Evolutionary conservation across 1,140 invertebrate genomes (phyloP), one percentile per base, ranked within the genome.

Genomic region (Caenorhabditis latens): DNA sequence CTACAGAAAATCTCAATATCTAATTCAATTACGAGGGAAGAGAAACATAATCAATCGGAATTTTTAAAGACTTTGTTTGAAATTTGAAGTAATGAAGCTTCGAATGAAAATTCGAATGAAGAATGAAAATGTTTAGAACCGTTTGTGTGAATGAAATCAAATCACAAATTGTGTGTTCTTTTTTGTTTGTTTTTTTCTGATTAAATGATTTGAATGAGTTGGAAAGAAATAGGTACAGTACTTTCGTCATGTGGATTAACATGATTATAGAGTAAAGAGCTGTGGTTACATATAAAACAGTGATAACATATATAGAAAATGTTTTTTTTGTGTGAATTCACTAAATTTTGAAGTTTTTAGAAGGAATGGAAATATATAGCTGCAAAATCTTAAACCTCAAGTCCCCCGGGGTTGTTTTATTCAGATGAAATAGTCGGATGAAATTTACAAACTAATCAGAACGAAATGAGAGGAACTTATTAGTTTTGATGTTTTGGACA

Each of bases 91-190:
- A 32, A 32, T 67, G 63, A 67, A 67, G 40, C 21, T 67, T 67
- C 40, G 40, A 67, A 8, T 9, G 50, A 6, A 53, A 53, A 50
- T 4, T 19, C 24, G 61, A 14, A 63, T 14, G 58, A 19, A 53
- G 71, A 42, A 79, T 79, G 43, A 79, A 79, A n/a, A 50, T 79
- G 19, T 79, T 79, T 53, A 79, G 71, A 79, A 79, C 71, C 71
- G 71, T 79, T 79, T 79, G 46, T 79, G 71, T 79, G 46, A 79
- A 79, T 79, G 71, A 79, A 79, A 79, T 79, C 71, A 79, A 79
- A 79, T 79, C 71, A 79, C 71, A 79, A 79, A 79, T 48, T 79
- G 71, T 79, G 71, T 79, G 71, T 79, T 79, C 71, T 79, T 79
- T 50, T 50, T 79, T 67, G 63, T 21, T 40, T 21, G 32, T 48